Percentiles rank a stretch among this genome's conserved stretches.
These are phyloP conservation scores for Hydrocynus forskahlii DNA, from an alignment of 2,797 vertebrate species.

Conservation along the genomic window DNA sequence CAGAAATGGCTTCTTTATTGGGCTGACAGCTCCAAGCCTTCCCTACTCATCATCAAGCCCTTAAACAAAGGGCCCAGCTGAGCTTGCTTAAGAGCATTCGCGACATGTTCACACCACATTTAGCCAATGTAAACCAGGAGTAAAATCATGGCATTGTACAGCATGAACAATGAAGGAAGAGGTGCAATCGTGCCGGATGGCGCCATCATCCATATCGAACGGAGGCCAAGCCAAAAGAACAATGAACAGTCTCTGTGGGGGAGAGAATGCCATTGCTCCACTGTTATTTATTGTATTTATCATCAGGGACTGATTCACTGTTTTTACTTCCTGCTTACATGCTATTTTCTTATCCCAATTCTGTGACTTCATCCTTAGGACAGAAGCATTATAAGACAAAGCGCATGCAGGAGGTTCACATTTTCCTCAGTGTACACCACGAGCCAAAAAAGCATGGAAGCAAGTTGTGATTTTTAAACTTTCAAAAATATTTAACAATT, in stretches of 20 bases:
- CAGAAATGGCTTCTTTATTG: constrained; percentile 74
- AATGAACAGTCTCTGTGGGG: constrained; percentile 61
- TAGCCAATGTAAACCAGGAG: constrained; percentile 68
- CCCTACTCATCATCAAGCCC: constrained; percentile 71
- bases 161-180: constrained; percentile 69
- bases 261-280: constrained; percentile 59
- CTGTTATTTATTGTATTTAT: constrained; percentile 70
- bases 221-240: constrained; percentile 65
- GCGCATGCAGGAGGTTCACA: background rate
- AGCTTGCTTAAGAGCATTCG: constrained; percentile 75
- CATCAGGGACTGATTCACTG: constrained; percentile 58
- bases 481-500: background rate
- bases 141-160: constrained; percentile 74
- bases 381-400: background rate
- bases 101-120: constrained; percentile 64
- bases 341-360: constrained; percentile 46
- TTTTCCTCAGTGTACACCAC: background rate
- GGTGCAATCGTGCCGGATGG: constrained; percentile 63
- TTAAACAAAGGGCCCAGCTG: constrained; percentile 76
- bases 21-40: constrained; percentile 76
- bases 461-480: background rate
- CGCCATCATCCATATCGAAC: constrained; percentile 68
- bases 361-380: constrained; percentile 14
- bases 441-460: background rate
- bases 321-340: constrained; percentile 57